Evolutionary conservation across 1,140 invertebrate species (phyloP).

Genomic region (Drosophila bifasciata): DNA sequence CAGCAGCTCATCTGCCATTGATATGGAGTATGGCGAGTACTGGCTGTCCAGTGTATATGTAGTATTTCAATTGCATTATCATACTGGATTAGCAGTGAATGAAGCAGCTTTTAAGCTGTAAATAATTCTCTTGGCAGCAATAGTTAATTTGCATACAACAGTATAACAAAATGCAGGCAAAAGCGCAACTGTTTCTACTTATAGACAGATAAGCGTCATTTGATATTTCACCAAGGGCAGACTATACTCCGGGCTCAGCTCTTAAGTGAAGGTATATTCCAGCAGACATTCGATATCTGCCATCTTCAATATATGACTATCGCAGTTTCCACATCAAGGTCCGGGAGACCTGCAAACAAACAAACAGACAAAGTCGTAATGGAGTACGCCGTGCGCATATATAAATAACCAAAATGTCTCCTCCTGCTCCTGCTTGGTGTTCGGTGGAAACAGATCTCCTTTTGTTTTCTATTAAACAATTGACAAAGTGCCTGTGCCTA

Average conservation of each 20-base stretch:
- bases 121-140: conserved; percentile 4
- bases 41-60: no score
- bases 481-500: conserved; percentile 55
- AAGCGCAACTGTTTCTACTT: not conserved
- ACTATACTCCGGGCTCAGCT: not conserved
- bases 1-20: no score
- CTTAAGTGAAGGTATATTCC: conserved; percentile 10
- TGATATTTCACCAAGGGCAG: conserved; percentile 6
- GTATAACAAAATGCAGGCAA: not conserved
- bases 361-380: conserved; percentile 45
- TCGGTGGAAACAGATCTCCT: conserved; percentile 19
- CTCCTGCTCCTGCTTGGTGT: no score
- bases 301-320: conserved; percentile 54
- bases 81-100: conserved; percentile 32
- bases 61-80: conserved; percentile 21
- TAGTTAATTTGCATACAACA: not conserved
- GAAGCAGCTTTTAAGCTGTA: conserved; percentile 21
- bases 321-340: conserved; percentile 50
- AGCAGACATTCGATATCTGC: conserved; percentile 20
- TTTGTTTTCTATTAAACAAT: conserved; percentile 76
- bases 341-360: conserved; percentile 45
- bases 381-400: conserved; percentile 55
- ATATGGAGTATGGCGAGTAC: not conserved
- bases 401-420: conserved; percentile 63
- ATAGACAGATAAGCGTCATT: not conserved